These are phyloP conservation scores for Bufo bufo DNA, from an alignment of 2,113 vertebrate genomes.

Conservation along the genomic window DNA sequence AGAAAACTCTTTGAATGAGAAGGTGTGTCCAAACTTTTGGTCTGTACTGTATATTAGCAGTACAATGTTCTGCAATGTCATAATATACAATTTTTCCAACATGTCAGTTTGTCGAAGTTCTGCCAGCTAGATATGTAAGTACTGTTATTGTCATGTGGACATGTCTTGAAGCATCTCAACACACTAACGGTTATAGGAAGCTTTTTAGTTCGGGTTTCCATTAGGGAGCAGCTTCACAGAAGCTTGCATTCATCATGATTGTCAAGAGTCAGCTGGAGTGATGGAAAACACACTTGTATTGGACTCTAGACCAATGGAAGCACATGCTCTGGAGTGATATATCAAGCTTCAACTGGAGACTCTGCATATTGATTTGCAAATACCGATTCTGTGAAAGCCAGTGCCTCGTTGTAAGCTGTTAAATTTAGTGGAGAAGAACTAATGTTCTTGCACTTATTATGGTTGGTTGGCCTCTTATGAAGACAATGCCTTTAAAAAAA, in stretches of 20 bases:
- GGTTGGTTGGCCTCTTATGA: not conserved
- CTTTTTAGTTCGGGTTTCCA: not conserved
- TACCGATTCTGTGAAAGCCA: not conserved
- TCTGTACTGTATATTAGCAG: not conserved
- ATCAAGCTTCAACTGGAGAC: not conserved
- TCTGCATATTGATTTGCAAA: not conserved
- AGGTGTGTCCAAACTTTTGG: no score
- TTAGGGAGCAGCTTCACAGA: not conserved
- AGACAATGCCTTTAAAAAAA: not conserved
- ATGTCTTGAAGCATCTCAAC: not conserved
- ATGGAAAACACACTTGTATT: not conserved
- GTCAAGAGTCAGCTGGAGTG: not conserved
- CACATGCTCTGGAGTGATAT: not conserved
- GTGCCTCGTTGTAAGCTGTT: not conserved
- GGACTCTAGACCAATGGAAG: not conserved
- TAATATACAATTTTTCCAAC: not conserved
- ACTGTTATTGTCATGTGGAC: not conserved
- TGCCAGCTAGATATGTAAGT: not conserved
- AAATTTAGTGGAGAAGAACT: not conserved
- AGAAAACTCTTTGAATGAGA: no score
- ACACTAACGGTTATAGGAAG: not conserved
- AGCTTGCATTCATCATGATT: not conserved
- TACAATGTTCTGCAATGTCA: not conserved
- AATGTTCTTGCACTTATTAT: not conserved
- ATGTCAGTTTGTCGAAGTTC: constrained; percentile 4